Base-by-base conservation (phyloP, 2,888 invertebrate genomes). In the Galeruca laticollis region DNA sequence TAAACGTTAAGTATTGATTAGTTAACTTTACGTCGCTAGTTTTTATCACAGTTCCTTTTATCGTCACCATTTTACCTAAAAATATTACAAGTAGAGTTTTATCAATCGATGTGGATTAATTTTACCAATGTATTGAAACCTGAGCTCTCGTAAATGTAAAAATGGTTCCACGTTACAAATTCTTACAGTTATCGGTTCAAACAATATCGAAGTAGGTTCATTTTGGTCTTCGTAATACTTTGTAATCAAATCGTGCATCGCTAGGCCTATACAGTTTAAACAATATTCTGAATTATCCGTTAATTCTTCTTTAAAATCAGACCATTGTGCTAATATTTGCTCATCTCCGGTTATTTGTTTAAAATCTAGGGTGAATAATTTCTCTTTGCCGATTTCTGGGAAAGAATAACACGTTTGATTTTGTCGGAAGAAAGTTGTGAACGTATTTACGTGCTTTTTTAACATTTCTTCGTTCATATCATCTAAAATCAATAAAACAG, bases 21-120 rank as follows among this genome's bases (percentile, higher is more conserved):
- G 92, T 86, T 1, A 94, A 90, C 71, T 92, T 92, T 0, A 92
- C 88, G 80, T 91, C 90, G 15, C 94, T 91, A 3, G 94, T 93
- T 82, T 93, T 89, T 71, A 94, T 93, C 0, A 97, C 94, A 51
- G 94, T 95, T 0, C 97, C 97, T 81, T 92, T 90, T 2, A 97
- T 89, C 31, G 93, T 90, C 26, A 95, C 91, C 74, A 97, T 83
- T 84, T 93, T 93, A 5, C 91, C 93, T 91, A 68, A 49, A 85
- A 82, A 60, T 52, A 52, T 31, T 52, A 11, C n/a, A 52, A n/a
- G 13, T 26, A 31, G n/a, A n/a, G 31, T n/a, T 9, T 63, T 68
- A 60, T 56, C 18, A 9, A 13, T 6, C 43, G 64, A 54, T 68
- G 18, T 33, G 47, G 57, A 47, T 60, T 47, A 6, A 31, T n/a